These are phyloP conservation scores for Periophthalmus modestus DNA, from an alignment of 2,113 vertebrate genomes.

Conservation along the genomic window DNA sequence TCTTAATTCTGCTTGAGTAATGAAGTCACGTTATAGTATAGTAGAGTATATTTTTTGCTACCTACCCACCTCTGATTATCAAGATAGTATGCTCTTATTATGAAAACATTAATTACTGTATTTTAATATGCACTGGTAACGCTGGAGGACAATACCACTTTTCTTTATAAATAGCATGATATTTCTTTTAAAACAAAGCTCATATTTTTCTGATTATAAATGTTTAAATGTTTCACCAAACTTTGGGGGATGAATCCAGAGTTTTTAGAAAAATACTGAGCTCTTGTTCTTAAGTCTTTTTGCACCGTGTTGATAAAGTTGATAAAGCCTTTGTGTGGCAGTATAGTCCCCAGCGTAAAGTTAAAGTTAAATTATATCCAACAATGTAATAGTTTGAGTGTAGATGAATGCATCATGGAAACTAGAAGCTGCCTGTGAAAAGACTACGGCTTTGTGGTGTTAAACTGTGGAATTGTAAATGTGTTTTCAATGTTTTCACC, in stretches of 20 bases:
- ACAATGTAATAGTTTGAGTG: not conserved
- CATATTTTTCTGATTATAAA: conserved; percentile 57
- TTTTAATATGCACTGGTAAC: conserved; percentile 5
- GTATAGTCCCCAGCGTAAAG: conserved; percentile 27
- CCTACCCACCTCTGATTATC: too few species aligned
- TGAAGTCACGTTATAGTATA: too few species aligned
- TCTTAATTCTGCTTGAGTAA: too few species aligned
- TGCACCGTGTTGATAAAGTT: conserved; percentile 2
- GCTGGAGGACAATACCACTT: conserved; percentile 52
- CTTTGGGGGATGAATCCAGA: conserved; percentile 52
- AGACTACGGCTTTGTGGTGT: conserved; percentile 65
- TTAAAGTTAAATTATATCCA: not conserved
- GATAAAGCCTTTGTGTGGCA: conserved; percentile 60
- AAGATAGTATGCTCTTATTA: too few species aligned
- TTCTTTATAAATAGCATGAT: conserved; percentile 27
- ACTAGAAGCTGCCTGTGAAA: conserved; percentile 70
- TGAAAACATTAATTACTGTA: too few species aligned
- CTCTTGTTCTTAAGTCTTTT: conserved; percentile 40
- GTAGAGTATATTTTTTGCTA: too few species aligned
- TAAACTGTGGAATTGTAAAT: conserved; percentile 50
- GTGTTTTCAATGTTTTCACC: conserved; percentile 45
- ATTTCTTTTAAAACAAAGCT: conserved; percentile 46
- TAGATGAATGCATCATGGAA: conserved; percentile 16
- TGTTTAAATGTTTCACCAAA: conserved; percentile 55
- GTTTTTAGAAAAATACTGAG: conserved; percentile 69